Evolutionary conservation across 2,113 vertebrate species (phyloP).

Genomic region (Albula goreensis): DNA sequence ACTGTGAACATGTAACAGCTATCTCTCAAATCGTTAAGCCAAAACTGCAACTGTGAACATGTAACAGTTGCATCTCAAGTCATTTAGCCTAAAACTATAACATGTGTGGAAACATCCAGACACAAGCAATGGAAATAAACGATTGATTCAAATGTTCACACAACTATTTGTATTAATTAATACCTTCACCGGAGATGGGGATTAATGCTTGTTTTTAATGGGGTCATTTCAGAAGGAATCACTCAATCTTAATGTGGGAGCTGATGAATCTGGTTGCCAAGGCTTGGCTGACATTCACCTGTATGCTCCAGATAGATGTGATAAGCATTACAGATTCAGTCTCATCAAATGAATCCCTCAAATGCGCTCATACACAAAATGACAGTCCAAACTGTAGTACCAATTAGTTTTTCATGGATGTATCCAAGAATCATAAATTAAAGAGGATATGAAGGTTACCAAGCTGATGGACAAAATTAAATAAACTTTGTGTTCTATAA

Average conservation of each 20-base stretch:
- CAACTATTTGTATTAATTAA: neutral
- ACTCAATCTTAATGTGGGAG: neutral
- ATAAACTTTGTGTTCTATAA: neutral
- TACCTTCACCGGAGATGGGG: neutral
- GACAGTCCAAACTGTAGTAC: neutral
- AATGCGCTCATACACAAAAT: neutral
- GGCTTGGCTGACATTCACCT: neutral
- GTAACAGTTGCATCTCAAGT: too few relatives aligned
- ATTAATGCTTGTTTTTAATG: neutral
- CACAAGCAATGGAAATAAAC: neutral
- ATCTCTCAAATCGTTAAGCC: too few relatives aligned
- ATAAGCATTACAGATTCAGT: neutral
- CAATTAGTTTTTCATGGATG: neutral
- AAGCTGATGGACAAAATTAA: neutral
- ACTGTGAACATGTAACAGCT: too few relatives aligned
- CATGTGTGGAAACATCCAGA: too few relatives aligned
- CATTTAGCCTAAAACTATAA: too few relatives aligned
- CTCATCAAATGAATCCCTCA: neutral
- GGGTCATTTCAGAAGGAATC: neutral
- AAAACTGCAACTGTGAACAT: too few relatives aligned
- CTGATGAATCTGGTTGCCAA: neutral
- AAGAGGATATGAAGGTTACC: neutral
- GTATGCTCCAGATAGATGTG: neutral
- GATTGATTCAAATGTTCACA: neutral
- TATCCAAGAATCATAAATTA: neutral